Evolutionary conservation across 2,113 vertebrate genomes (phyloP).

Genomic region (Etia nguti): DNA sequence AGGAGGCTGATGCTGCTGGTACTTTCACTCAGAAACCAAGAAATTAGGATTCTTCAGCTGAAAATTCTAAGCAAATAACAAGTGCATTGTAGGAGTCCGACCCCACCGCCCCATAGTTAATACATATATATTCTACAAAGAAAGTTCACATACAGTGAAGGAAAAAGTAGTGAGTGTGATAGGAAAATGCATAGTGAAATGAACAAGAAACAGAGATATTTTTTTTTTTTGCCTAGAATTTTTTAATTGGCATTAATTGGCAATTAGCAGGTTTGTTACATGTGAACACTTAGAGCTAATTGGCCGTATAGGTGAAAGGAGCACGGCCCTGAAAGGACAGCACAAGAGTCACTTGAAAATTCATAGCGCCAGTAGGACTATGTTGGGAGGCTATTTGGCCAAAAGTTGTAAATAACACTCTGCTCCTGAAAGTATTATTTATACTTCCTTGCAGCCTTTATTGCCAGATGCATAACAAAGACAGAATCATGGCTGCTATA

Average conservation of each 20-base stretch:
- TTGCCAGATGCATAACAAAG: not conserved
- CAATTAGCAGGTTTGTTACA: constrained; percentile 71
- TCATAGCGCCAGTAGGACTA: constrained; percentile 5
- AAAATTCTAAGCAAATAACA: constrained; percentile 1
- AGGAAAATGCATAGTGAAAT: not conserved
- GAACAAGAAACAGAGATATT: constrained; percentile 30
- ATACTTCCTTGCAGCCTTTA: constrained; percentile 1
- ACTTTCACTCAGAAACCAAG: constrained; percentile 12
- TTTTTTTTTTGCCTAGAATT: constrained; percentile 2
- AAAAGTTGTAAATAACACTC: constrained; percentile 31
- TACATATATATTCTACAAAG: not conserved
- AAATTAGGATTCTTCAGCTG: not conserved
- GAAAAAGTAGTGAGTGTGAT: not conserved
- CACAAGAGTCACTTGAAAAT: constrained; percentile 45
- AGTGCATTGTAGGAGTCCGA: not conserved
- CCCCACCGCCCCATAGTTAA: not conserved
- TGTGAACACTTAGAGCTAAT: constrained; percentile 59
- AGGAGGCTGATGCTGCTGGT: constrained; percentile 31
- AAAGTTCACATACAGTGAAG: not conserved
- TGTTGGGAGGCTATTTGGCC: constrained; percentile 32
- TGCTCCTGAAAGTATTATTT: constrained; percentile 14
- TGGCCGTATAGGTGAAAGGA: constrained; percentile 49
- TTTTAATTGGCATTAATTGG: constrained; percentile 70
- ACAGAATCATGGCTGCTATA: not conserved
- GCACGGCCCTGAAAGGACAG: constrained; percentile 24